Evolutionary conservation across 2,888 invertebrate species (phyloP).

Genomic region (Dynastes hyllus): DNA sequence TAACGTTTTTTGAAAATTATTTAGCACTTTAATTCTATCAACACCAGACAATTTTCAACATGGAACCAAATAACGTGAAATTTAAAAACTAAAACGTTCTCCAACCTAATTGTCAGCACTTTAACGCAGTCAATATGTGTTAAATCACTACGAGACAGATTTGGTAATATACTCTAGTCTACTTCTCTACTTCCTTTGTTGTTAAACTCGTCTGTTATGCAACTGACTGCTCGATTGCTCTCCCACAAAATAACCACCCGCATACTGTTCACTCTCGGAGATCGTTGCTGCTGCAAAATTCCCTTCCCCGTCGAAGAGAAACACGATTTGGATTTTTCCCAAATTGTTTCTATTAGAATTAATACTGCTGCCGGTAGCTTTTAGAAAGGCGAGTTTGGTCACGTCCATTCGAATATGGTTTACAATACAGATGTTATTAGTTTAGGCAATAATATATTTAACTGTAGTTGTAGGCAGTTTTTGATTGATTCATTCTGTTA

Average conservation of each 20-base stretch:
- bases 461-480: too few species aligned
- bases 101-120: neutral
- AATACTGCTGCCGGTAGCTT: constrained; percentile 35
- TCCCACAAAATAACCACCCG: constrained; percentile 35
- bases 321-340: too few species aligned
- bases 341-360: constrained; percentile 44
- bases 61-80: too few species aligned
- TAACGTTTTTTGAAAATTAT: too few species aligned
- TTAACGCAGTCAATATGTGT: neutral
- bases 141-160: constrained; percentile 1
- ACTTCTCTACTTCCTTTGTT: constrained; percentile 10
- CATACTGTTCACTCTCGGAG: neutral
- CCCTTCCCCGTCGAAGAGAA: constrained; percentile 27
- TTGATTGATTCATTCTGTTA: too few species aligned
- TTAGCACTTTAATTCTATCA: too few species aligned
- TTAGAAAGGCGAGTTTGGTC: constrained; percentile 39
- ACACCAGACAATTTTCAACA: too few species aligned
- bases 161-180: neutral
- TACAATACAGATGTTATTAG: neutral
- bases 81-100: neutral
- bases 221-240: neutral
- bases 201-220: constrained; percentile 10
- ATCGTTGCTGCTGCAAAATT: neutral
- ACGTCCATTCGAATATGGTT: constrained; percentile 21
- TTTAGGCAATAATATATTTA: too few species aligned